These are phyloP conservation scores for Axea sp. DNA, from an alignment of 2,888 invertebrate species.

Conservation along the genomic window DNA sequence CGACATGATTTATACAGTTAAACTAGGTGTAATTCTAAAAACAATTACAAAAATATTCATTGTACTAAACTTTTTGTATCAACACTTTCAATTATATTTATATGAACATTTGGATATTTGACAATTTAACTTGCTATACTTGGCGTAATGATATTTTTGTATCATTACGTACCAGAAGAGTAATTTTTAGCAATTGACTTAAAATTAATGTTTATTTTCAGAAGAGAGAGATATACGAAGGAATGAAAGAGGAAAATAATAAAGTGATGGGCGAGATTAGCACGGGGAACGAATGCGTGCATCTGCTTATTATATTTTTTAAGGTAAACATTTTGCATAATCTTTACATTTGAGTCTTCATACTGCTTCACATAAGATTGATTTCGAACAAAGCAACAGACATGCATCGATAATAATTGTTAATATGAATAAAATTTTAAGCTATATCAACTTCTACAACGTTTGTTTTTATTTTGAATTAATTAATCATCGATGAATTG, in stretches of 20 bases:
- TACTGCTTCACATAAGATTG: conserved; percentile 49
- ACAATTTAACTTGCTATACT: conserved; percentile 2
- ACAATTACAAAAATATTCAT: background rate
- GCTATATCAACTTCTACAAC: conserved; percentile 3
- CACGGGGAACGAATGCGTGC: conserved; percentile 66
- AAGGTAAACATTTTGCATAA: conserved; percentile 79
- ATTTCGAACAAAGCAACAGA: conserved; percentile 25
- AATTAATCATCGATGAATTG: background rate
- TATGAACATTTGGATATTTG: conserved; percentile 2
- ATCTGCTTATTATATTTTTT: conserved; percentile 75
- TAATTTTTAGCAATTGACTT: conserved; percentile 1
- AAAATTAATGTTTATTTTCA: conserved; percentile 75
- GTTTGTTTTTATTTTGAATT: conserved; percentile 2
- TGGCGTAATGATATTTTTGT: conserved; percentile 21
- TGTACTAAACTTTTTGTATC: conserved; percentile 3
- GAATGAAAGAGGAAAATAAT: conserved; percentile 42
- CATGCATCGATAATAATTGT: conserved; percentile 5
- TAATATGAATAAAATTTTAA: conserved; percentile 3
- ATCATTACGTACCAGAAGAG: conserved; percentile 19
- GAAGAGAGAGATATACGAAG: conserved; percentile 66
- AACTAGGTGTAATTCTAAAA: conserved; percentile 16
- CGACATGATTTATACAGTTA: background rate
- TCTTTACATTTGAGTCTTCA: conserved; percentile 67
- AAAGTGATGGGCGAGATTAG: conserved; percentile 61
- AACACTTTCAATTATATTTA: conserved; percentile 2